These are phyloP conservation scores for Chloroceryle amazona DNA, from an alignment of 2,797 vertebrate species.

Conservation along the genomic window DNA sequence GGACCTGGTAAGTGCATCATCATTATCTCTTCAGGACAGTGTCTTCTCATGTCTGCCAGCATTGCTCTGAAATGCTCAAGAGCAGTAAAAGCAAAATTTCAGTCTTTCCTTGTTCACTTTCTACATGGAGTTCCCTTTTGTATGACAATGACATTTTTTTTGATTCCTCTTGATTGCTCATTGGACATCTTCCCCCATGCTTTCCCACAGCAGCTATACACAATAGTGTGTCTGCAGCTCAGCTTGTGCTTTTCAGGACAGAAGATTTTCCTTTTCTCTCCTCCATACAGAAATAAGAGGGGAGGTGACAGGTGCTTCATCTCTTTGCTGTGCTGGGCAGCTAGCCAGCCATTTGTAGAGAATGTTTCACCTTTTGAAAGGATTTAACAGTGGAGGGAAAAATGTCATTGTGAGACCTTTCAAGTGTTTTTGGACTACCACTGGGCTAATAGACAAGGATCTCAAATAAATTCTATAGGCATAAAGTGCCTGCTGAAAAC, in stretches of 20 bases:
- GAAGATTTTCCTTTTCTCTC: neutral
- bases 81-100: neutral
- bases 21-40: accelerated
- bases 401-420: neutral
- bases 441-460: neutral
- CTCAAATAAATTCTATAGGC: neutral
- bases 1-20: neutral
- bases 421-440: neutral
- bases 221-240: neutral
- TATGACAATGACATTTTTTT: neutral
- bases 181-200: neutral
- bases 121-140: neutral
- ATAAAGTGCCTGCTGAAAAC: neutral
- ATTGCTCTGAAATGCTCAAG: neutral
- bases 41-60: neutral
- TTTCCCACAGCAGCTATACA: neutral
- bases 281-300: neutral
- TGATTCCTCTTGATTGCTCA: neutral
- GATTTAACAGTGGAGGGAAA: neutral
- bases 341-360: neutral
- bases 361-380: neutral
- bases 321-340: neutral
- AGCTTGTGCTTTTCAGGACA: neutral
- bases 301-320: neutral
- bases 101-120: neutral